Conservation (phyloP, 2,113 vertebrate species). For the Nibea albiflora region DNA sequence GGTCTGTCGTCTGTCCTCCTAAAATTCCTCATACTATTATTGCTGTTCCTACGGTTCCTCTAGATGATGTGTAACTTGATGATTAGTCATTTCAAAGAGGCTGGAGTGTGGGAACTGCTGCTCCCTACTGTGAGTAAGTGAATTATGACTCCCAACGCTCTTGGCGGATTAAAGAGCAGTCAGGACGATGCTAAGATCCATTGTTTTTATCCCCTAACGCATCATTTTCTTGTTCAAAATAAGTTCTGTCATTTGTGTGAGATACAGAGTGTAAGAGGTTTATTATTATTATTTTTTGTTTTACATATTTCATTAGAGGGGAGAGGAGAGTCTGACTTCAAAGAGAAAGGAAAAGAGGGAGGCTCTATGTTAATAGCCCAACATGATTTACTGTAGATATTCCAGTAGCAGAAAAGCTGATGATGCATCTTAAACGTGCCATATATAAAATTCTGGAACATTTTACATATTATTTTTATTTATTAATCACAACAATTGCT, state of each 20-base stretch:
- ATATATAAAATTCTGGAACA: too few relatives aligned
- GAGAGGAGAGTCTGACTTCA: background rate
- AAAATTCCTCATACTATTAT: background rate
- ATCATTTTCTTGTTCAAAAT: constrained; percentile 26
- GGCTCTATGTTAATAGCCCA: background rate
- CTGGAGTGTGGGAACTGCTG: constrained; percentile 31
- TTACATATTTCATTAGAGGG: background rate
- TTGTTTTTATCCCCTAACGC: constrained; percentile 7
- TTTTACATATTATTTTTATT: too few relatives aligned
- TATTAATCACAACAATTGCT: too few relatives aligned
- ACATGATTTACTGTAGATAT: background rate
- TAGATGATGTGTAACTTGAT: constrained; percentile 20
- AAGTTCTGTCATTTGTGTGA: background rate
- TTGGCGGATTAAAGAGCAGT: constrained; percentile 47
- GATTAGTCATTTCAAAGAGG: constrained; percentile 55
- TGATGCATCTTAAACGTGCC: constrained; percentile 7
- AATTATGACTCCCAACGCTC: constrained; percentile 39
- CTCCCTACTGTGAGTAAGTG: constrained; percentile 24
- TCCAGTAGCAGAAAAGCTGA: constrained; percentile 18
- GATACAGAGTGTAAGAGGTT: background rate
- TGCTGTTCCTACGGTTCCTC: constrained; percentile 6
- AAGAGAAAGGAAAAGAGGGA: background rate
- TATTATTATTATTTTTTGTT: background rate
- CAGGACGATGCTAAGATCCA: constrained; percentile 10
- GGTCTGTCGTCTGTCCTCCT: background rate